These are phyloP conservation scores for Heliconius eleuchia DNA, from an alignment of 1,140 invertebrate genomes.

Conservation along the genomic window DNA sequence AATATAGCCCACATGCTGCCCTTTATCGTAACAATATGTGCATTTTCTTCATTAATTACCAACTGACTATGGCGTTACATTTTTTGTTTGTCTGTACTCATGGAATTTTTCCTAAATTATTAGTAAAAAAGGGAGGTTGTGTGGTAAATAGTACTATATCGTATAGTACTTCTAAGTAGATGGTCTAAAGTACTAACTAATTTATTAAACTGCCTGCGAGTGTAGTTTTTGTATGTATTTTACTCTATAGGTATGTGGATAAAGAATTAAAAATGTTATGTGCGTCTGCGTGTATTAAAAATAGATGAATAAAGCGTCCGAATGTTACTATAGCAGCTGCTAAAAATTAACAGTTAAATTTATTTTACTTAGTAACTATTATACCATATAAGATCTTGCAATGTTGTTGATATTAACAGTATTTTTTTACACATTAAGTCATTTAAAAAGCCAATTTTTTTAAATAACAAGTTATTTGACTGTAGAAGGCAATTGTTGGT, in stretches of 20 bases:
- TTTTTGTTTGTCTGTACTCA: constrained; percentile 3
- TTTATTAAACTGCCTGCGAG: no score
- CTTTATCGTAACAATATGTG: constrained; percentile 1
- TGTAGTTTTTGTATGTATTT: no score
- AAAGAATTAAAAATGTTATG: not conserved
- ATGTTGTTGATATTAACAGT: not conserved
- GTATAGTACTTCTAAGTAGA: no score
- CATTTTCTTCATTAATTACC: not conserved
- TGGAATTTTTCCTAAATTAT: not conserved
- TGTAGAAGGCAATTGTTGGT: no score
- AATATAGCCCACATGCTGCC: not conserved
- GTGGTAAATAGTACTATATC: not conserved
- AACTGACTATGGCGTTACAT: not conserved
- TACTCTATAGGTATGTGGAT: not conserved
- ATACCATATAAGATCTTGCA: not conserved
- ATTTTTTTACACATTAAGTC: not conserved
- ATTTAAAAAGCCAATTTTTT: not conserved
- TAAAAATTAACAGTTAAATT: not conserved
- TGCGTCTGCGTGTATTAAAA: not conserved
- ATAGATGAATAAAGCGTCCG: not conserved
- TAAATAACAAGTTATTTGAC: no score
- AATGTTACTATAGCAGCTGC: not conserved
- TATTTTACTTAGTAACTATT: not conserved
- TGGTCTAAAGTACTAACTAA: no score
- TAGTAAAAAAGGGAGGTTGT: not conserved